These are phyloP conservation scores for Tetramorium bicarinatum DNA, from an alignment of 2,888 invertebrate genomes.

Conservation along the genomic window DNA sequence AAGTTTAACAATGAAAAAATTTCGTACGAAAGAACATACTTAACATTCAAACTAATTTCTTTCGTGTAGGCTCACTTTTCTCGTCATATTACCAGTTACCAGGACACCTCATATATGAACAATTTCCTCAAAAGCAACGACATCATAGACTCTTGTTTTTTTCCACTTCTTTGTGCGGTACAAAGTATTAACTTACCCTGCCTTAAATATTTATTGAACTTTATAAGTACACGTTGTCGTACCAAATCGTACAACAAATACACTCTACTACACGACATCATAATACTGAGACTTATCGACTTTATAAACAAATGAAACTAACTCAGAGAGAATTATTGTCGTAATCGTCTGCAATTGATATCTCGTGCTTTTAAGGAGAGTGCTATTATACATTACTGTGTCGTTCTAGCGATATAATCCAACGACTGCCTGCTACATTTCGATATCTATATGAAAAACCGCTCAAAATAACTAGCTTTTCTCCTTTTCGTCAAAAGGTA, in stretches of 20 bases:
- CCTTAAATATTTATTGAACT: conserved; percentile 68
- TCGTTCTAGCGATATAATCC: conserved; percentile 54
- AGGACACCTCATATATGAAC: conserved; percentile 61
- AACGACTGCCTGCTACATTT: conserved; percentile 77
- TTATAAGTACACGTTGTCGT: conserved; percentile 58
- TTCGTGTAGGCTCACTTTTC: not conserved
- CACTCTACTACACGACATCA: conserved; percentile 45
- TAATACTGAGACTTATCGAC: conserved; percentile 64
- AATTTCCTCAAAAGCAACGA: conserved; percentile 69
- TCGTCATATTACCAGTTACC: not conserved
- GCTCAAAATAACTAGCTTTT: conserved; percentile 64
- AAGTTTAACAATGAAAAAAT: conserved; percentile 5
- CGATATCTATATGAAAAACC: conserved; percentile 76
- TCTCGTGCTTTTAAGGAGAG: conserved; percentile 66
- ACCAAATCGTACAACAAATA: conserved; percentile 47
- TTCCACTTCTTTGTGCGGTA: conserved; percentile 70
- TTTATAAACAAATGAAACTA: conserved; percentile 62
- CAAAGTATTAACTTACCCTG: conserved; percentile 63
- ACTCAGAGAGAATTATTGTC: conserved; percentile 79
- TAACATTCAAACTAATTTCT: not conserved
- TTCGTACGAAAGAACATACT: not conserved
- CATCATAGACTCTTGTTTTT: conserved; percentile 56
- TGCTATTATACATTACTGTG: conserved; percentile 50
- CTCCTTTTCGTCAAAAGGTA: conserved; percentile 8
- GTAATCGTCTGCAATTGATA: conserved; percentile 71